Base-by-base conservation (phyloP, 2,113 vertebrate species). In the Tichodroma muraria region DNA sequence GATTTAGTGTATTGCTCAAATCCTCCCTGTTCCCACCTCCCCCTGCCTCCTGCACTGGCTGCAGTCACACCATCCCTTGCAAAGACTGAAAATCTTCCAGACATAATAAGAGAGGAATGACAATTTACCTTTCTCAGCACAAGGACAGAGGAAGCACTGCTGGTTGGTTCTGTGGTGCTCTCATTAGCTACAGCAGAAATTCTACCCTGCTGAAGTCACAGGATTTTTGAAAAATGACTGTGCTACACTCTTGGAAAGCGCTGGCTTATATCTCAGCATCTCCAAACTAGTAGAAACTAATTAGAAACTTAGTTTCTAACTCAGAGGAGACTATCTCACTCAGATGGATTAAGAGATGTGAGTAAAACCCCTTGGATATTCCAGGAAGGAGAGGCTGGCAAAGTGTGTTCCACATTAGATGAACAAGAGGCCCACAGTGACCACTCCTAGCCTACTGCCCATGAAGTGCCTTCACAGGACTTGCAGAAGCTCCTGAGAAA, bases 1-100 rank as follows among this genome's bases (percentile, higher is more conserved):
- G 24, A 33, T 64, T 64, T 44, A 71, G 44, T 23, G 56, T 63
- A 59, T 28, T 42, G 23, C 77, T 68, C 47, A 52, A 27, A 63
- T 63, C 33, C 13, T 64, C 21, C 30, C 23, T 30, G 13, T 68
- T 65, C 53, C 24, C 49, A 60, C 52, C 31, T 40, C 54, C 20
- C 35, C 22, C 17, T 19, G 13, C 9, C 31, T 10, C 17, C 11
- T 9, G 10, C n/a, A 24, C 38, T 17, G 45, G 17, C 64, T 86
- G 72, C 64, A 80, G 25, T 78, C 60, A 78, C 72, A 86, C 2
- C 38, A 75, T 28, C 44, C 52, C 56, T 64, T 68, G 77, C 49
- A 84, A 91, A 93, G 88, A 68, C 44, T 35, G 47, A 78, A 75
- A 89, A 47, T 47, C 47, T 70, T 92, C 23, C 56, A 64, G 77